A percentile compares a stretch with the other conserved stretches of the same genome.
Evolutionary conservation across 2,888 invertebrate genomes (phyloP).

Genomic region (Brachypterus glaber): DNA sequence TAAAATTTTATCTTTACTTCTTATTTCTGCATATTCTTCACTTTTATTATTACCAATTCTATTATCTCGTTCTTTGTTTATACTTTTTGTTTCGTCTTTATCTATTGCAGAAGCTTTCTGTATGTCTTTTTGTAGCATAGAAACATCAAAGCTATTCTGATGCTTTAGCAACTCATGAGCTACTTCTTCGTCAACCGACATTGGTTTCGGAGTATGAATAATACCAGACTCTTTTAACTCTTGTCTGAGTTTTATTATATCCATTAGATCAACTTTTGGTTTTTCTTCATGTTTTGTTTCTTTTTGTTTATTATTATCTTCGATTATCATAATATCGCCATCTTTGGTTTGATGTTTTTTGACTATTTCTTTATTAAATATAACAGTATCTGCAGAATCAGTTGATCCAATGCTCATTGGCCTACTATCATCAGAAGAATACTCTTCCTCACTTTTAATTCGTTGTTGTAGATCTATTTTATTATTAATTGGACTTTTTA

Average conservation of each 20-base stretch:
- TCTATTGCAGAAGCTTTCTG: too few relatives aligned
- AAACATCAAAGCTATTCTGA: constrained; percentile 15
- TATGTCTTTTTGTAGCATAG: too few relatives aligned
- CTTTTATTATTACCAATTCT: not conserved
- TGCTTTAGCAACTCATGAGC: constrained; percentile 10
- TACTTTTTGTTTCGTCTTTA: not conserved
- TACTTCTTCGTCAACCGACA: constrained; percentile 6
- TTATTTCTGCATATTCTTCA: not conserved
- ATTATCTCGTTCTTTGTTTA: not conserved
- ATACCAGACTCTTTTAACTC: constrained; percentile 19
- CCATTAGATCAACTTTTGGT: constrained; percentile 11
- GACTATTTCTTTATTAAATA: constrained; percentile 18
- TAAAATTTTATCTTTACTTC: too few relatives aligned
- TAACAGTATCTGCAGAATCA: constrained; percentile 28
- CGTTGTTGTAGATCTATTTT: too few relatives aligned
- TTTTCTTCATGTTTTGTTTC: too few relatives aligned
- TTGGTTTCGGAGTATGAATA: constrained; percentile 13
- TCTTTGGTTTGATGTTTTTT: constrained; percentile 24
- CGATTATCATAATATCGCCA: constrained; percentile 24
- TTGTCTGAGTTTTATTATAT: constrained; percentile 18
- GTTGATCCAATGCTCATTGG: constrained; percentile 26
- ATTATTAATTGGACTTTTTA: constrained; percentile 10
- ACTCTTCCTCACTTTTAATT: too few relatives aligned
- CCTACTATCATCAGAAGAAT: constrained; percentile 13
- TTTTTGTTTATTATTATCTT: constrained; percentile 12